Percentiles rank a stretch among this genome's conserved stretches.
These are phyloP conservation scores for Paramormyrops hopkinsi DNA, from an alignment of 2,797 vertebrate genomes.

Conservation along the genomic window DNA sequence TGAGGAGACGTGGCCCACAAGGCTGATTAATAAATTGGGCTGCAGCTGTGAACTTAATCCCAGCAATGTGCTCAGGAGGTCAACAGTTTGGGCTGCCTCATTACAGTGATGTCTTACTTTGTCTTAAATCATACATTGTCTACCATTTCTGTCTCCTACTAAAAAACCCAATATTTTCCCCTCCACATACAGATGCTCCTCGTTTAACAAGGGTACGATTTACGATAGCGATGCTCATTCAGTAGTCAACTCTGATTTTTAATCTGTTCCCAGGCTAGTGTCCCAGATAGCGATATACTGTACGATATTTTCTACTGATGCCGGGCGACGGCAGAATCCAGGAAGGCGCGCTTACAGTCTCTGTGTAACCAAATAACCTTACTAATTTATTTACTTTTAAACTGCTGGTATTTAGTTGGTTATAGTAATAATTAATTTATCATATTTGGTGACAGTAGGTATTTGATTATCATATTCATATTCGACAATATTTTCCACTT, in stretches of 20 bases:
- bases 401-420: background rate
- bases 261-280: background rate
- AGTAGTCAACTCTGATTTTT: background rate
- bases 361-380: background rate
- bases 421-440: background rate
- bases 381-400: background rate
- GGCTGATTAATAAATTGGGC: background rate
- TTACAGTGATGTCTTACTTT: conserved; percentile 7
- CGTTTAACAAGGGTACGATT: background rate
- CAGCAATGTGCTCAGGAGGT: background rate
- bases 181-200: background rate
- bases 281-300: background rate
- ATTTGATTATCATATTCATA: background rate
- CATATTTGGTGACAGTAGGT: background rate
- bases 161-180: background rate
- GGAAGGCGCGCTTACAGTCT: background rate
- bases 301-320: background rate
- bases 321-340: background rate
- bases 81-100: background rate
- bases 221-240: background rate
- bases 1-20: background rate
- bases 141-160: background rate
- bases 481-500: background rate
- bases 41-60: background rate
- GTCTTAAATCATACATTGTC: background rate